Percentiles rank a stretch among this genome's conserved stretches.
These are phyloP conservation scores for Micropoecilia bifurca DNA, from an alignment of 2,797 vertebrate species.

Conservation along the genomic window DNA sequence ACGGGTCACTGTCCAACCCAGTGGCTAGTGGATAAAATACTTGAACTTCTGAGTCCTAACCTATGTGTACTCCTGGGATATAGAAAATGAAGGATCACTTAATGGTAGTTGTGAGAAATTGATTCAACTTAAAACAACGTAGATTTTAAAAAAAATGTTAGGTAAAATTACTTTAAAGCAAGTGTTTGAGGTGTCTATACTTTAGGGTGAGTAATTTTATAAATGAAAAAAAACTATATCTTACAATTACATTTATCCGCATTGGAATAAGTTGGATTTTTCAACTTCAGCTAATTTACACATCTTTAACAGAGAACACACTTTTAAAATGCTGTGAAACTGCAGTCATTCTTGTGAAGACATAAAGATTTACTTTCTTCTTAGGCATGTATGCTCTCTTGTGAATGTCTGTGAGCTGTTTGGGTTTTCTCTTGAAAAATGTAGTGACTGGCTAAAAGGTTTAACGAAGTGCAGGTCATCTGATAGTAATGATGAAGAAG, in stretches of 20 bases:
- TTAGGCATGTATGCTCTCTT: not conserved
- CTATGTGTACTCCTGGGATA: not conserved
- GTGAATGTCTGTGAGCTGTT: not conserved
- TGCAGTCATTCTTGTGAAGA: not conserved
- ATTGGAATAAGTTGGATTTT: not conserved
- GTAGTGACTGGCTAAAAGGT: slow-evolving; percentile 21
- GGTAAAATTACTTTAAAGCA: not conserved
- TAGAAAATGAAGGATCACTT: not conserved
- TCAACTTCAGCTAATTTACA: not conserved
- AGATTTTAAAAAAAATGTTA: not conserved
- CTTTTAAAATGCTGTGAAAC: not conserved
- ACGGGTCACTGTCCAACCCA: not conserved
- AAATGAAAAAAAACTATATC: not conserved
- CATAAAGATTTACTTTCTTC: not conserved
- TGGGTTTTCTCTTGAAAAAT: slow-evolving; percentile 22
- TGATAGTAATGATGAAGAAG: slow-evolving; percentile 35
- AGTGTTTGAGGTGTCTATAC: not conserved
- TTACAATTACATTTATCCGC: not conserved
- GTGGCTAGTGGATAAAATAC: not conserved
- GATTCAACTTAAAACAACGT: not conserved
- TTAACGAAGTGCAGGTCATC: slow-evolving; percentile 24
- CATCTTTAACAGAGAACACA: not conserved
- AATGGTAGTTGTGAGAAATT: not conserved
- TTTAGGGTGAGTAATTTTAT: not conserved
- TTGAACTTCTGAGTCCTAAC: not conserved